Conservation (phyloP, 2,113 vertebrate genomes). For the Eclectus roratus region DNA sequence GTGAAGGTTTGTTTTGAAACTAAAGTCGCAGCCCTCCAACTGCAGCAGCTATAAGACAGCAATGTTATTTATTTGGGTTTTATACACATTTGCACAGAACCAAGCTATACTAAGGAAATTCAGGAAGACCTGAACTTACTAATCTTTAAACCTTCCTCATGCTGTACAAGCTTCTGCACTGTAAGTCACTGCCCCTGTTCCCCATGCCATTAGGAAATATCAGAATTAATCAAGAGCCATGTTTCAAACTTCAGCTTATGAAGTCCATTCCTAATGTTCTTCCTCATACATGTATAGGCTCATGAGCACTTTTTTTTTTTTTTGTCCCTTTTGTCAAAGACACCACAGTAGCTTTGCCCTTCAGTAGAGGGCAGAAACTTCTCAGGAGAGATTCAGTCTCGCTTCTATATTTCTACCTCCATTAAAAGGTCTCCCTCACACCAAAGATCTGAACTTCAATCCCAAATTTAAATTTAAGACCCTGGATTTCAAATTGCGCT, state of each 20-base stretch:
- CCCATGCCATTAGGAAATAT: not conserved
- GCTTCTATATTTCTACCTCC: not conserved
- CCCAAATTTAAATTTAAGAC: not conserved
- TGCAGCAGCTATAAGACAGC: not conserved
- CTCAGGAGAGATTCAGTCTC: not conserved
- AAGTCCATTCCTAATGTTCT: not conserved
- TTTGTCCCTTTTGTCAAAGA: not conserved
- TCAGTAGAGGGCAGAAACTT: not conserved
- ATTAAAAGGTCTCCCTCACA: not conserved
- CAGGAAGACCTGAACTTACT: not conserved
- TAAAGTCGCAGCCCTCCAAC: not conserved
- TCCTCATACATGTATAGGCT: not conserved
- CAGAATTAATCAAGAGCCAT: not conserved
- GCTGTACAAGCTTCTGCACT: not conserved
- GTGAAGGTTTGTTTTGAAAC: not conserved
- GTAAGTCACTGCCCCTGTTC: not conserved
- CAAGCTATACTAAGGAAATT: not conserved
- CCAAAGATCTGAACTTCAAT: not conserved
- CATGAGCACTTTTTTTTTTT: not conserved
- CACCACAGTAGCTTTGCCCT: not conserved
- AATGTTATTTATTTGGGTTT: not conserved
- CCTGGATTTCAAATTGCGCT: not conserved
- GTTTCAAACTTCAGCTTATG: not conserved
- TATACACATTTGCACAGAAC: not conserved
- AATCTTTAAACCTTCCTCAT: not conserved